Evolutionary conservation across 2,113 vertebrate species (phyloP), one percentile per base, ranked within the genome.

Genomic region (Piaya cayana): DNA sequence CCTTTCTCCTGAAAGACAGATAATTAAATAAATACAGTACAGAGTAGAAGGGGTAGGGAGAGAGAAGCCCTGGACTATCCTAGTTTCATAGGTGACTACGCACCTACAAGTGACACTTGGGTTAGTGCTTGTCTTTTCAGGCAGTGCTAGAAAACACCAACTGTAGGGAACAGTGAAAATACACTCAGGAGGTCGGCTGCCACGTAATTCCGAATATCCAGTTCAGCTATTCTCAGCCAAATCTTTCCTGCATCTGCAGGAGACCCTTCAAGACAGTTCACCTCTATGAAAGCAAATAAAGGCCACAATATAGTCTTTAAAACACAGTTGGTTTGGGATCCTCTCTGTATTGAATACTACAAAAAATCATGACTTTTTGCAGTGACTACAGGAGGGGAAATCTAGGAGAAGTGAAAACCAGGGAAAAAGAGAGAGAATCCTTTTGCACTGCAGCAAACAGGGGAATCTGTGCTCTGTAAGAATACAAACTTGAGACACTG

Each of bases 1-100:
- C 9, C 32, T 18, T 43, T 10, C 72, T 25, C 72, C 98, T 98
- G 95, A 8, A 84, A 84, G 19, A 79, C 39, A 86, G 47, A 29
- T 25, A 25, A 67, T 18, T 30, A 39, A 39, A 39, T 5, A 50
- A 53, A 42, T 12, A 22, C 47, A 27, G 30, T 68, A 45, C 3
- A 58, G 49, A 29, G 68, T 7, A 59, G 42, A 47, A 69, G 42
- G 17, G 17, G 10, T 29, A 63, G 42, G 69, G 30, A 60, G 49
- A 76, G 39, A 22, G 21, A 64, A 88, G 34, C 9, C 39, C 67
- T 13, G 29, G 30, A 59, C 12, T 45, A 11, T 4, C 10, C 62
- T 26, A 49, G 30, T 6, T 30, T 53, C 45, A 12, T 2, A n/a
- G 43, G 17, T 32, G 19, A 8, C 8, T 19, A 26, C 14, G 19